A percentile compares a stretch with the other conserved stretches of the same genome.
These are phyloP conservation scores for Crypturellus undulatus DNA, from an alignment of 2,113 vertebrate species.

Conservation along the genomic window DNA sequence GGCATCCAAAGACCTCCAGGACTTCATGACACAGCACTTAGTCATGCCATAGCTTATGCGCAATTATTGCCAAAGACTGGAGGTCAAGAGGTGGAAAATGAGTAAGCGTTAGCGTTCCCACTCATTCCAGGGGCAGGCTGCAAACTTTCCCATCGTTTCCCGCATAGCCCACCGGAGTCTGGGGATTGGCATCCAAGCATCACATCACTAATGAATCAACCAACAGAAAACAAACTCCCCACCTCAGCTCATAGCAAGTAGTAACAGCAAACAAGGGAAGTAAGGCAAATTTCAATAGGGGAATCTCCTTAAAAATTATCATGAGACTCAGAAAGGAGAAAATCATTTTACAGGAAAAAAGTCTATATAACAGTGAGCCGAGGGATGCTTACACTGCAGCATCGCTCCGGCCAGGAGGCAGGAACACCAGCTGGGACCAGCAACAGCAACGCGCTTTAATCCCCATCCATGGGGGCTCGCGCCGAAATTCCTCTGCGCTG, in stretches of 20 bases:
- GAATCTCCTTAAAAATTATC: neutral
- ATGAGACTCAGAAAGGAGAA: neutral
- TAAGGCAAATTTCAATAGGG: rapidly evolving
- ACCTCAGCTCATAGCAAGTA: neutral
- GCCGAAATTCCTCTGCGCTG: neutral
- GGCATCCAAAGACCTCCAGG: neutral
- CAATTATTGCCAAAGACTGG: neutral
- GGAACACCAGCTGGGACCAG: neutral
- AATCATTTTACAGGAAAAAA: neutral
- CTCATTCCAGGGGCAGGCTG: neutral
- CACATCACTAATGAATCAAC: neutral
- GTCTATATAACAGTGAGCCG: neutral
- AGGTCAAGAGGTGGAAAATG: neutral
- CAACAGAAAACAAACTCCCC: neutral
- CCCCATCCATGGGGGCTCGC: neutral
- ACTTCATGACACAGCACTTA: neutral
- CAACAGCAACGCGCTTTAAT: neutral
- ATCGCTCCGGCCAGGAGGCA: rapidly evolving
- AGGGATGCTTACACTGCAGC: rapidly evolving
- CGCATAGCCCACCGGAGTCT: neutral
- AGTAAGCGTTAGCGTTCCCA: neutral
- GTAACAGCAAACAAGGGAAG: rapidly evolving
- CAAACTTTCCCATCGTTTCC: neutral
- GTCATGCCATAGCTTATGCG: neutral
- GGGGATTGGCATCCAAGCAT: neutral